These are phyloP conservation scores for Coreoperca whiteheadi DNA, from an alignment of 2,113 vertebrate species.

Conservation along the genomic window DNA sequence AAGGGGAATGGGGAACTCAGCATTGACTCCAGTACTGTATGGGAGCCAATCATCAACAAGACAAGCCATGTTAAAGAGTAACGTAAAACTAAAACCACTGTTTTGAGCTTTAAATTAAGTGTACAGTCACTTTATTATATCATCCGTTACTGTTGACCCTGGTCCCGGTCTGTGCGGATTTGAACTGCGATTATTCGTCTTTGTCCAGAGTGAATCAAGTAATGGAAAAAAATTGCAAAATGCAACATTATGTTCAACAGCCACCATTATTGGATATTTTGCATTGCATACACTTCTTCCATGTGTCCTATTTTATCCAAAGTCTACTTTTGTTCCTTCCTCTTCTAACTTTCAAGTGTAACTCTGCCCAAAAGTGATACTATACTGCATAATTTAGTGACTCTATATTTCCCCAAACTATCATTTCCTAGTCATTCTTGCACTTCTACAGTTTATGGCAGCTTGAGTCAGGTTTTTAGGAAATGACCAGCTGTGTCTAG, in stretches of 20 bases:
- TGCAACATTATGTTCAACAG: background rate
- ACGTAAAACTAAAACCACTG: no score
- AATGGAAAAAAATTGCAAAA: background rate
- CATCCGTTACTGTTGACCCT: no score
- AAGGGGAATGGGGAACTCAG: background rate
- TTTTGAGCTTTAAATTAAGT: no score
- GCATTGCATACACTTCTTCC: background rate
- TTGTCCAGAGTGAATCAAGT: no score
- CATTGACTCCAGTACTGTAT: background rate
- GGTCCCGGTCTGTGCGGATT: no score
- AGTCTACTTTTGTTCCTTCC: background rate
- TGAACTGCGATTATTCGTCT: no score
- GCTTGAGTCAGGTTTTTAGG: slow-evolving; percentile 2
- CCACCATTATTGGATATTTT: background rate
- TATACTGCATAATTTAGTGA: background rate
- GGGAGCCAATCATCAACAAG: background rate
- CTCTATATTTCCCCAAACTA: background rate
- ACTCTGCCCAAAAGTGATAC: background rate
- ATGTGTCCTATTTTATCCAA: background rate
- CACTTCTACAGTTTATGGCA: background rate
- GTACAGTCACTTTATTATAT: no score
- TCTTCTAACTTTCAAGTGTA: background rate
- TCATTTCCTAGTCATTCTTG: slow-evolving; percentile 6
- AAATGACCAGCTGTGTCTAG: slow-evolving; percentile 54
- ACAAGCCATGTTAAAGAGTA: background rate